phyloP scores from a whole-genome alignment of 2,888 invertebrate species.

The Leptothorax acervorum region DNA sequence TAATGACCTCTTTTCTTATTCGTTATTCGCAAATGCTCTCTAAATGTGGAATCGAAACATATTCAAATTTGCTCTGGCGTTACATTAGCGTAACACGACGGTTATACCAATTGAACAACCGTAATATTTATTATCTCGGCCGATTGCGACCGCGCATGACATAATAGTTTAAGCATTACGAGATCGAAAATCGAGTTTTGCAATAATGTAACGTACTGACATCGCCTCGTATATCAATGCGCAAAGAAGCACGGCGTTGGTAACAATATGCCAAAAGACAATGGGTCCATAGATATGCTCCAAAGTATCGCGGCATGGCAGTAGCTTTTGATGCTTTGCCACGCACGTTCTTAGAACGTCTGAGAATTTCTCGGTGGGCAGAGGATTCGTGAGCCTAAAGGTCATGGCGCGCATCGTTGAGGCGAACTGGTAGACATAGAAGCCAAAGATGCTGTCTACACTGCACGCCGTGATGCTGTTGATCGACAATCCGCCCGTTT shows the following conservation, averaged over 20 bases:
- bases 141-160: not conserved
- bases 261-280: not conserved
- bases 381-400: not conserved
- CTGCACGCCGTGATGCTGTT: not conserved
- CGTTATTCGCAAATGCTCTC: not conserved
- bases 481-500: not conserved
- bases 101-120: too few relatives aligned
- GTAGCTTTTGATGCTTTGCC: not conserved
- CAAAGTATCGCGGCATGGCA: not conserved
- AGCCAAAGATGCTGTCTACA: not conserved
- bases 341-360: not conserved
- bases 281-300: not conserved
- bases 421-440: not conserved
- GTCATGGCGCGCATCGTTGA: not conserved
- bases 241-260: not conserved
- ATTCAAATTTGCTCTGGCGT: not conserved
- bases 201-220: not conserved
- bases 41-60: not conserved
- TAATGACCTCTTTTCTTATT: not conserved
- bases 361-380: not conserved
- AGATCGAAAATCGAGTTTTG: not conserved
- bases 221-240: not conserved
- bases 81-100: not conserved
- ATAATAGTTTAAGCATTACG: not conserved
- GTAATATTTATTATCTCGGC: not conserved